phyloP scores from a whole-genome alignment of 37 sponge, comb jelly and placozoan genomes.

The Axinella damicornis region DNA sequence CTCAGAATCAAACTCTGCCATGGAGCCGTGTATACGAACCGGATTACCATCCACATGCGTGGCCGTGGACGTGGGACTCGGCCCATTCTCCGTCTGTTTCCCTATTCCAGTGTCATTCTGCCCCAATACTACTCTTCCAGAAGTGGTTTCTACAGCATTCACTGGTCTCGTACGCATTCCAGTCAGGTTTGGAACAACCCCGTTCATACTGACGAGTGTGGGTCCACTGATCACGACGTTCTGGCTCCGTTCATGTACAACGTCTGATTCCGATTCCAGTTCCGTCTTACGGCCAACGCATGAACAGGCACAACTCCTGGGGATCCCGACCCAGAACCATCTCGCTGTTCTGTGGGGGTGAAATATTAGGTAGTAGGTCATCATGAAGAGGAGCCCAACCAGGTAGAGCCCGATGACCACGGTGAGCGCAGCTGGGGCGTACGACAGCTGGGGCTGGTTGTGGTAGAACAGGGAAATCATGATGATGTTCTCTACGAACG shows the following conservation, averaged over 20 bases:
- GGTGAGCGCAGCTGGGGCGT: conserved; percentile 16
- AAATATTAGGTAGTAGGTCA: conserved; percentile 31
- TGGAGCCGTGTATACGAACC: too few species aligned
- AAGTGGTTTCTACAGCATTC: too few species aligned
- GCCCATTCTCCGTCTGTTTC: too few species aligned
- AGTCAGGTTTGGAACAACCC: conserved; percentile 12
- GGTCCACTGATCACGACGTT: conserved; percentile 36
- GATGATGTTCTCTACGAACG: conserved; percentile 60
- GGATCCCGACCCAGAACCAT: conserved; percentile 51
- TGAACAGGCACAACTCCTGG: neutral
- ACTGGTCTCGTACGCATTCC: too few species aligned
- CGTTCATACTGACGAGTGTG: conserved; percentile 24
- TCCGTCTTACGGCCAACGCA: neutral
- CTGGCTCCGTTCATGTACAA: neutral
- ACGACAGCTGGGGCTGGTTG: neutral
- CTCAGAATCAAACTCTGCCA: too few species aligned
- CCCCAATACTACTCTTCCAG: too few species aligned
- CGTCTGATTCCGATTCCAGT: neutral
- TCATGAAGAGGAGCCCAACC: conserved; percentile 51
- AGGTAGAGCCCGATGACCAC: conserved; percentile 41
- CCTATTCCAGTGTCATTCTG: too few species aligned
- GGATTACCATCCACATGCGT: too few species aligned
- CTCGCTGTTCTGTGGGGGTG: conserved; percentile 40
- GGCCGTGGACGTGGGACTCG: too few species aligned
- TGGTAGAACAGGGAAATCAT: conserved; percentile 56